Evolutionary conservation across 2,797 vertebrate species (phyloP), one percentile per base, ranked within the genome.

Genomic region (Allobates femoralis): DNA sequence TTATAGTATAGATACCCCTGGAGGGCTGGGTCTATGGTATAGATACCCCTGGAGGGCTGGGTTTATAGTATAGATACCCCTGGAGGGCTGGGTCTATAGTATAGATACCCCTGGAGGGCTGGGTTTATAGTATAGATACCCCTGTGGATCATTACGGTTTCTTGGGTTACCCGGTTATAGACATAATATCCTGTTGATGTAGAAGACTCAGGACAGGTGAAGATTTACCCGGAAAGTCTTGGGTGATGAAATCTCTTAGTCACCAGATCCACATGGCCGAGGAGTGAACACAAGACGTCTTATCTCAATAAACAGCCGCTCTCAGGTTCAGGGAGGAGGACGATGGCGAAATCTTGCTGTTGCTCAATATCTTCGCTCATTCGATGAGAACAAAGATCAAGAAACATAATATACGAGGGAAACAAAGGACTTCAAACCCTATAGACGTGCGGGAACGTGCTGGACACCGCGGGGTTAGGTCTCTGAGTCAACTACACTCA

Each of bases 291-390:
- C 53, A 71, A 73, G 81, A 66, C 73, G 66, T 73, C 51, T 83
- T 71, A 41, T 56, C 32, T 71, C 53, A 83, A 56, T 58, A 83
- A 73, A 83, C 67, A 74, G 5, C 55, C 32, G 67, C 53, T 74
- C 69, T 83, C 21, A 4, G 26, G 23, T 83, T 74, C 69, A 74
- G 55, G n/a, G 34, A 15, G 18, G 28, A 58, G 34, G 28, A 34
- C 21, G 32, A 58, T 78, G 79, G 56, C 26, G 80, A 41, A 87
- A 87, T 58, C n/a, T 23, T 3, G 23, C 12, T 79, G 23, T 85
- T 87, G 80, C 73, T 77, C 85, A 83, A 82, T 50, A 66, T 41
- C 64, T 7, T 28, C 21, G 55, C 64, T 81, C 19, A 75, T 32
- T 60, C 50, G 46, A 19, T 66, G 51, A 81, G 23, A 81, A 74